phyloP scores from a whole-genome alignment of 2,113 vertebrate species.

The Glaucidium brasilianum region DNA sequence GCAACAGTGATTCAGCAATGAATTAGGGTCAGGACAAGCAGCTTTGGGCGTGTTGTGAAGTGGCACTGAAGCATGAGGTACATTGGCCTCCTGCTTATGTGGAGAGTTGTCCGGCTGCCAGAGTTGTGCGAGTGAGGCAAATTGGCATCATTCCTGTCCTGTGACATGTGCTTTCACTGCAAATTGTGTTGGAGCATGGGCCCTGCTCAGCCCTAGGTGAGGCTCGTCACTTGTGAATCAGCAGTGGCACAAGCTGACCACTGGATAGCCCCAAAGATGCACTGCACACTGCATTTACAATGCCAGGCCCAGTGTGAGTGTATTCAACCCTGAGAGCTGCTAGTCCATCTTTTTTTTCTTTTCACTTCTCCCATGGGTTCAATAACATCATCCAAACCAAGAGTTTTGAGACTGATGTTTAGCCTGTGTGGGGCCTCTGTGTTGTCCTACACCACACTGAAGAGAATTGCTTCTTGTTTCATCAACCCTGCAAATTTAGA shows the following conservation, averaged over 20 bases:
- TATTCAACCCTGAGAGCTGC: not conserved
- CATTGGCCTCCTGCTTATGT: not conserved
- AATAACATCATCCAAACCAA: accelerated
- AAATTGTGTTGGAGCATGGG: not conserved
- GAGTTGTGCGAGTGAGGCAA: not conserved
- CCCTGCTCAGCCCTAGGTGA: not conserved
- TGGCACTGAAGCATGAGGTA: not conserved
- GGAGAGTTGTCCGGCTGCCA: not conserved
- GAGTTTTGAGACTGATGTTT: not conserved
- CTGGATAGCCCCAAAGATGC: not conserved
- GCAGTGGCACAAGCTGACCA: not conserved
- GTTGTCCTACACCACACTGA: not conserved
- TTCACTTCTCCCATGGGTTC: not conserved
- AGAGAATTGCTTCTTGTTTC: not conserved
- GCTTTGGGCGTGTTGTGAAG: not conserved
- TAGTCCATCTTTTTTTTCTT: not conserved
- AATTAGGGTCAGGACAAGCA: not conserved
- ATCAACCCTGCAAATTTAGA: not conserved
- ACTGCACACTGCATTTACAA: accelerated
- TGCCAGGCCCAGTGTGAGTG: not conserved
- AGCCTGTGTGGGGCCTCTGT: not conserved
- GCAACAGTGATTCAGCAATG: not conserved
- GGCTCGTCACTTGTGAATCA: not conserved
- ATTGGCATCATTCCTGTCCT: not conserved
- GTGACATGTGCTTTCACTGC: not conserved